phyloP scores from a whole-genome alignment of 92 coral and sea anemone species.

The Nematostella vectensis region DNA sequence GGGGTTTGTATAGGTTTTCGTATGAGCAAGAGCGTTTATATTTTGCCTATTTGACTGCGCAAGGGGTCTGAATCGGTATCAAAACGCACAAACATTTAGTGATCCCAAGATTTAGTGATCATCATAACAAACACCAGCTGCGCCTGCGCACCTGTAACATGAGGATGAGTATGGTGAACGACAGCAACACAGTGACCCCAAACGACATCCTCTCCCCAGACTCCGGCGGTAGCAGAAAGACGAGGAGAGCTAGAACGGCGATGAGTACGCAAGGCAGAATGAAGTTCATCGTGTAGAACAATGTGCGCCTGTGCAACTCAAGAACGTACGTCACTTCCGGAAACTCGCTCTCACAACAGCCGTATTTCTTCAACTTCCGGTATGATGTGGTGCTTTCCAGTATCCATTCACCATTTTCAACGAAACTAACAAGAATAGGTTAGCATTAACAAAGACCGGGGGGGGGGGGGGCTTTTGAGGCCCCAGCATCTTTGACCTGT shows the following conservation, averaged over 20 bases:
- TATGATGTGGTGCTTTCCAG: constrained; percentile 50
- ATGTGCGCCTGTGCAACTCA: constrained; percentile 70
- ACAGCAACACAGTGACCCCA: constrained; percentile 90
- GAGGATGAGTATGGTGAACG: constrained; percentile 78
- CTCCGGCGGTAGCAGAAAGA: constrained; percentile 87
- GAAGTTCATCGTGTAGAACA: constrained; percentile 96
- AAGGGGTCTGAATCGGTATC: no score
- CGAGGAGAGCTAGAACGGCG: constrained; percentile 89
- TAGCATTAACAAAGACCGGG: neutral
- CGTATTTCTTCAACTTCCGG: constrained; percentile 39
- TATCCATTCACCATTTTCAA: constrained; percentile 87
- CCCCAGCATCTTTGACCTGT: no score
- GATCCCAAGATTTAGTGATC: no score
- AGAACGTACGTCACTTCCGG: constrained; percentile 68
- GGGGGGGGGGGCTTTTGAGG: no score
- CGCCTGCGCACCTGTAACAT: constrained; percentile 88
- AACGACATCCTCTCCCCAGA: constrained; percentile 97
- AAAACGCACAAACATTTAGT: no score
- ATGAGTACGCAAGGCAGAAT: constrained; percentile 84
- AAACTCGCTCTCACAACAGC: constrained; percentile 56
- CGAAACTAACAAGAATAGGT: constrained; percentile 48
- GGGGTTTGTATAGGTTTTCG: neutral
- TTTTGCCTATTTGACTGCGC: no score
- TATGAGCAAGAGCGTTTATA: no score
- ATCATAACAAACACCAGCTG: no score